phyloP scores from a whole-genome alignment of 2,888 invertebrate species.

The Heliconius sara region DNA sequence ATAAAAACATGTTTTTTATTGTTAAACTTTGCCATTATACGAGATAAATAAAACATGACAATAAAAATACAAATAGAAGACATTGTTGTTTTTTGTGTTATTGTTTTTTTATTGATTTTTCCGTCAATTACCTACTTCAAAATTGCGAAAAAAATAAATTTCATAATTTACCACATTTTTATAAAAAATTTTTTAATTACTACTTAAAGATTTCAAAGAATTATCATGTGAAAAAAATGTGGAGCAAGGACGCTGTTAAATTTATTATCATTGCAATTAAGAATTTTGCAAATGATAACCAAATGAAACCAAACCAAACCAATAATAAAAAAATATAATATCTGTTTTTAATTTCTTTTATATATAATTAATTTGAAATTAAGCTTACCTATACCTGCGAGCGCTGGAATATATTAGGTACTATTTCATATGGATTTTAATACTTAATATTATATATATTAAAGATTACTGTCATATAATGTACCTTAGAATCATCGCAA shows the following conservation, averaged over 20 bases:
- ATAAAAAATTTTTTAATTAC: no score
- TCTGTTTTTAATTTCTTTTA: not conserved
- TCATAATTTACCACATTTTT: not conserved
- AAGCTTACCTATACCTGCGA: no score
- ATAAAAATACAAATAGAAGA: not conserved
- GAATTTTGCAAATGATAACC: not conserved
- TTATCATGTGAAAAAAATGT: not conserved
- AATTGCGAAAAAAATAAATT: not conserved
- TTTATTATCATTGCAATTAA: not conserved
- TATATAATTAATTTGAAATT: no score
- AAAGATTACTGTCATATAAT: not conserved
- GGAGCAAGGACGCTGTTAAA: not conserved
- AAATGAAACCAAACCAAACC: no score
- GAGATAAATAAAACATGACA: not conserved
- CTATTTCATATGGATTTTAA: not conserved
- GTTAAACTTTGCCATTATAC: not conserved
- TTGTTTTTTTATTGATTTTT: not conserved
- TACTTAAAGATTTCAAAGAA: not conserved
- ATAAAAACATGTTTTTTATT: slow-evolving; percentile 3
- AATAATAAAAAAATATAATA: no score
- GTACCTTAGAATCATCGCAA: slow-evolving; percentile 87
- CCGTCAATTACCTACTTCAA: not conserved
- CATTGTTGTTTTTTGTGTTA: not conserved
- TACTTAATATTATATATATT: not conserved
- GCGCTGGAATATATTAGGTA: not conserved